phyloP scores from a whole-genome alignment of 2,888 invertebrate species.

The Drosophila neotestacea region DNA sequence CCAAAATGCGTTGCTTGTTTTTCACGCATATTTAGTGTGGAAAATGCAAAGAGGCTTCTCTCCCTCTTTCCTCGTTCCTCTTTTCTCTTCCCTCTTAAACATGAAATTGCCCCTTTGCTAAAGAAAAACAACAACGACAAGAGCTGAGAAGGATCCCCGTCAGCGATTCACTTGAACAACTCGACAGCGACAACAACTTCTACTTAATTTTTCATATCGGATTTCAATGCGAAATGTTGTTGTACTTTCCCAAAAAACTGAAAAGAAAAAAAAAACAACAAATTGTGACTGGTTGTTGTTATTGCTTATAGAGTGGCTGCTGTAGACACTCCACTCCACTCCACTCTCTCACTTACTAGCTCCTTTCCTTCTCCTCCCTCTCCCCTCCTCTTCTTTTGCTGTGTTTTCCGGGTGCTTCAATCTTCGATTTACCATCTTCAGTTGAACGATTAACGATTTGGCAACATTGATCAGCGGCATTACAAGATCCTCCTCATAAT shows the following conservation, averaged over 20 bases:
- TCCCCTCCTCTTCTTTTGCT: conserved; percentile 5
- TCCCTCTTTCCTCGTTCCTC: not conserved
- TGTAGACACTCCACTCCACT: conserved; percentile 19
- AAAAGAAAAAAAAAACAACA: conserved; percentile 2
- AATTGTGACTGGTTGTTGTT: conserved; percentile 15
- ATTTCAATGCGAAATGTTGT: conserved; percentile 75
- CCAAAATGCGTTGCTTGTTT: conserved; percentile 38
- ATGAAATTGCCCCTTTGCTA: conserved; percentile 18
- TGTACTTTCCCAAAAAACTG: conserved; percentile 46
- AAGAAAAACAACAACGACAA: conserved; percentile 26
- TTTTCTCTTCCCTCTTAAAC: not conserved
- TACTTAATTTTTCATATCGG: conserved; percentile 75
- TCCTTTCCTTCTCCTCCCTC: not conserved
- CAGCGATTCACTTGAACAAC: conserved; percentile 70
- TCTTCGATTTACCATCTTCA: conserved; percentile 56
- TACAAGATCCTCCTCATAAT: conserved; percentile 31
- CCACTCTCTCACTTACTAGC: not conserved
- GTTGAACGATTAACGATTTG: conserved; percentile 55
- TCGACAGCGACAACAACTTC: conserved; percentile 56
- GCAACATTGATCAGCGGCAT: conserved; percentile 32
- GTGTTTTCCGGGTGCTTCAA: conserved; percentile 63
- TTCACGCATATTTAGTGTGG: conserved; percentile 63
- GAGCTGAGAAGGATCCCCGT: conserved; percentile 52
- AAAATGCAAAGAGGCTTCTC: conserved; percentile 23
- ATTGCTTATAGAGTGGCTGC: not conserved